Base-by-base conservation (phyloP, 1,140 invertebrate genomes). In the Caenorhabditis elegans region DNA sequence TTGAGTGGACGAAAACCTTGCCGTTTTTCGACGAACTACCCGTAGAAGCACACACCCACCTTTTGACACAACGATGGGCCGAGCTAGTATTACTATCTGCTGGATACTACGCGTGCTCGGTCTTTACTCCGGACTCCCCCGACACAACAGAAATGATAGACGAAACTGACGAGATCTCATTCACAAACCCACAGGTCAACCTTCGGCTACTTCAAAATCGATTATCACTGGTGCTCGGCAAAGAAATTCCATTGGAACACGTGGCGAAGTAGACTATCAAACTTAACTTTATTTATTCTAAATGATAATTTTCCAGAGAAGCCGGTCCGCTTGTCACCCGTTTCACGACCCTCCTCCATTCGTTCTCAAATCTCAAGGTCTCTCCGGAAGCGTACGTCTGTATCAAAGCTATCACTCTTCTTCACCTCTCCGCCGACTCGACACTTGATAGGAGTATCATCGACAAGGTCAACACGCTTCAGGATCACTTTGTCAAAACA, bases 1-100 rank as follows among this genome's bases (percentile, higher is more conserved):
- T 98, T 80, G 95, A 97, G 91, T 98, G 96, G 96, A 98, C 96
- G 86, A 97, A 97, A 91, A 93, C 96, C 90, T 91, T 98, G 90
- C 96, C 96, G 39, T 98, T 98, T 91, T 98, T 97, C 90, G 92
- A 94, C 90, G 95, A 98, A 91, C 93, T 98, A 84, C 95, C 96
- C 28, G 94, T 97, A 82, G 94, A 96, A 91, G 94, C 92, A 19
- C 90, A 97, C 90, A 96, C 95, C 75, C 94, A 95, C 90, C 92
- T 98, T 84, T 92, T 98, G 83, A 98, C 96, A 84, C 95, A 97
- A 90, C 96, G 97, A 90, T 98, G 96, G 96, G 86, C 88, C 8
- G 88, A 89, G 76, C 82, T 89, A 24, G 89, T 80, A 13, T 51
- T 79, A 17, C 55, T 78, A 4, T 87, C 84, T 55, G 76, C 81